Evolutionary conservation across 2,888 invertebrate genomes (phyloP).

Genomic region (Exephanes ischioxanthus): DNA sequence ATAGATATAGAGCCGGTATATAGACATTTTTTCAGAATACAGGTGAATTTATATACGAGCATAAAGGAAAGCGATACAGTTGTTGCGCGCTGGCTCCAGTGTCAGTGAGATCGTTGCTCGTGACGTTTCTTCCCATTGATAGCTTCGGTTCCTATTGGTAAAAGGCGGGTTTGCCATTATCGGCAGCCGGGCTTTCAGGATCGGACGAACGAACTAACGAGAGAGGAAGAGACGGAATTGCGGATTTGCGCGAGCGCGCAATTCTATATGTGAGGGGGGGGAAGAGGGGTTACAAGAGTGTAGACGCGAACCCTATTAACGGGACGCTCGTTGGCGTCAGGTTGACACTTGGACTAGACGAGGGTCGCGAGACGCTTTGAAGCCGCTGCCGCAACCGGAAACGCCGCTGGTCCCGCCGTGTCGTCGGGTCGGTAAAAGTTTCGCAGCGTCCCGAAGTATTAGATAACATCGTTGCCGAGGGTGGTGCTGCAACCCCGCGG

Average conservation of each 20-base stretch:
- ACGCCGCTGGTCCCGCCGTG: slow-evolving; percentile 21
- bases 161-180: slow-evolving; percentile 30
- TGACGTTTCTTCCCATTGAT: slow-evolving; percentile 42
- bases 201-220: slow-evolving; percentile 54
- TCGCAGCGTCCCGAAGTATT: slow-evolving; percentile 14
- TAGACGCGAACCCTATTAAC: slow-evolving; percentile 51
- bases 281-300: slow-evolving; percentile 16
- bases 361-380: slow-evolving; percentile 52
- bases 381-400: slow-evolving; percentile 20
- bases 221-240: slow-evolving; percentile 19
- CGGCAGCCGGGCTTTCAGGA: slow-evolving; percentile 22
- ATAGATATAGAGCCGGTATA: not conserved
- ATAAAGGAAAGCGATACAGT: slow-evolving; percentile 30
- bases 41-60: not conserved
- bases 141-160: slow-evolving; percentile 17
- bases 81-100: slow-evolving; percentile 10
- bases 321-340: slow-evolving; percentile 41
- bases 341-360: slow-evolving; percentile 58
- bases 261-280: too few relatives aligned
- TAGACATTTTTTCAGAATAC: not conserved
- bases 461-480: not conserved
- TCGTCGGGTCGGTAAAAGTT: slow-evolving; percentile 50
- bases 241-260: slow-evolving; percentile 20
- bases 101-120: slow-evolving; percentile 34
- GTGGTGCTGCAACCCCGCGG: not conserved